phyloP scores from a whole-genome alignment of 2,113 vertebrate genomes.

The Etheostoma cragini region DNA sequence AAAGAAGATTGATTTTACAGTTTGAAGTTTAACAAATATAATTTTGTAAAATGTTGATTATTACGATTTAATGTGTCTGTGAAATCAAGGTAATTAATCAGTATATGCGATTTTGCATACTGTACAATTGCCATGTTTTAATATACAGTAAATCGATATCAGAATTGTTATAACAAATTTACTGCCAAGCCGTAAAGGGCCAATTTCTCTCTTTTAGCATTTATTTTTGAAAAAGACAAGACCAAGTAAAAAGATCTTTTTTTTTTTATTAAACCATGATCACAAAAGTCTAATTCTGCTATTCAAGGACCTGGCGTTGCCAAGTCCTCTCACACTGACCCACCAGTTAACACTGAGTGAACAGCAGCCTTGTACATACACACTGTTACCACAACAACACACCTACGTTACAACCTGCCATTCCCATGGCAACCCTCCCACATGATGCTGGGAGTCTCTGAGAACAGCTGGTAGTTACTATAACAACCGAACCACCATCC shows the following conservation, averaged over 20 bases:
- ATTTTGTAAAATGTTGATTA: too few relatives aligned
- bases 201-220: background rate
- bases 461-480: conserved; percentile 66
- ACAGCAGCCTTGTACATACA: conserved; percentile 38
- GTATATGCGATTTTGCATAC: background rate
- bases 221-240: background rate
- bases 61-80: background rate
- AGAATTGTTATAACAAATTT: background rate
- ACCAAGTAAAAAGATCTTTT: background rate
- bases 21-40: background rate
- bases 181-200: background rate
- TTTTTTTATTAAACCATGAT: background rate
- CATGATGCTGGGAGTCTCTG: conserved; percentile 56
- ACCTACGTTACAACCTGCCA: conserved; percentile 77
- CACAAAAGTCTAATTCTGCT: background rate
- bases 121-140: background rate
- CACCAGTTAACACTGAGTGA: conserved; percentile 53
- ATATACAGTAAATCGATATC: background rate
- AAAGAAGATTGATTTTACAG: background rate
- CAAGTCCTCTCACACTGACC: conserved; percentile 22
- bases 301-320: background rate
- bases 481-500: conserved; percentile 48
- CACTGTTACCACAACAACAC: conserved; percentile 69
- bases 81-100: background rate
- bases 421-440: conserved; percentile 76